A percentile compares a stretch with the other conserved stretches of the same genome.
These are phyloP conservation scores for Bathynomus jamesi DNA, from an alignment of 1,140 invertebrate species.

Conservation along the genomic window DNA sequence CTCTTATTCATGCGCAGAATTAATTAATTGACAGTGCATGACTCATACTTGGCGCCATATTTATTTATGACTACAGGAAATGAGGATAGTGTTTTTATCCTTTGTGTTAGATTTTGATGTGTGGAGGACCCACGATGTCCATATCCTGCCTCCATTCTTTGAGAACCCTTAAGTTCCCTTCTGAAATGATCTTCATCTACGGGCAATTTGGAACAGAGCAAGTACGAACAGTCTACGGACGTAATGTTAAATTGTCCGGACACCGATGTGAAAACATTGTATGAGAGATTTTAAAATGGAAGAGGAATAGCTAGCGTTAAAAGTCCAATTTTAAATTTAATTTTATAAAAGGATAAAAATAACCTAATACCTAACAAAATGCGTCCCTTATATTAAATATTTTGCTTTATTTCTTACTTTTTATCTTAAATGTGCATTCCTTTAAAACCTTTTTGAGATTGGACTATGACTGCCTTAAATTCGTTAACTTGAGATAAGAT, in stretches of 20 bases:
- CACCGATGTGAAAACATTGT: slow-evolving; percentile 2
- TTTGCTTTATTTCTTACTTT: no score
- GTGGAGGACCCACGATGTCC: slow-evolving; percentile 17
- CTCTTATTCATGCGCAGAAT: no score
- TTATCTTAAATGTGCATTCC: no score
- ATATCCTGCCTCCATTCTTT: slow-evolving; percentile 17
- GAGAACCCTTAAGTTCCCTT: slow-evolving; percentile 6
- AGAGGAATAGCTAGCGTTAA: no score
- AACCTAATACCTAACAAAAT: no score
- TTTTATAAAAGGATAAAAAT: no score
- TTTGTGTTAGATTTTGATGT: slow-evolving; percentile 15
- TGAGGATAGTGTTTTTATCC: not conserved
- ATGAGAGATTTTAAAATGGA: not conserved
- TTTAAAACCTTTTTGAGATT: no score
- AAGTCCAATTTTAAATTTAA: no score
- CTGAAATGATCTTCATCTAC: slow-evolving; percentile 15
- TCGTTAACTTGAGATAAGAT: no score
- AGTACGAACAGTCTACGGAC: slow-evolving; percentile 13
- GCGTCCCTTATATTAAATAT: no score
- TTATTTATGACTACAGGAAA: not conserved
- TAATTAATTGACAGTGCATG: no score
- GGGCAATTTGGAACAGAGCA: slow-evolving; percentile 20
- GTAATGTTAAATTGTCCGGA: slow-evolving; percentile 6
- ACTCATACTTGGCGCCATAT: not conserved
- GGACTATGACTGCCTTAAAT: no score